phyloP scores from a whole-genome alignment of 37 sponge, comb jelly and placozoan genomes.

The Haliclona indistincta region DNA sequence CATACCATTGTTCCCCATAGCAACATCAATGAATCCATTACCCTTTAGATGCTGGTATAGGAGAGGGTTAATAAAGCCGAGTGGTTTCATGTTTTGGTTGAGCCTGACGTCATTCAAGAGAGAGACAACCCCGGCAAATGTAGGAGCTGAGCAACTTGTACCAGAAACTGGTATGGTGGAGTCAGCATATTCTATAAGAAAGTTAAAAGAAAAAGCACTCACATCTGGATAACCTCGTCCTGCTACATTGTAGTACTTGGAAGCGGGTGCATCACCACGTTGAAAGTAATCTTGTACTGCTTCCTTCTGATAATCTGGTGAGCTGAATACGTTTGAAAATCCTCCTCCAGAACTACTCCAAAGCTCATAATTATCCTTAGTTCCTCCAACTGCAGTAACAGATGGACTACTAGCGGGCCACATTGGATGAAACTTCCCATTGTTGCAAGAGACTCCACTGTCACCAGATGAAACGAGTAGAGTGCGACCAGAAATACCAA shows the following conservation, averaged over 20 bases:
- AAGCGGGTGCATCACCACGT: constrained; percentile 51
- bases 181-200: constrained; percentile 56
- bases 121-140: constrained; percentile 82
- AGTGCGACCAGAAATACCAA: constrained; percentile 84
- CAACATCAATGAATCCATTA: constrained; percentile 77
- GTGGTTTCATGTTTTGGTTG: constrained; percentile 60
- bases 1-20: constrained; percentile 24
- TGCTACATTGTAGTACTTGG: constrained; percentile 68
- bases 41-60: constrained; percentile 74
- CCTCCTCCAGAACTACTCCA: constrained; percentile 83
- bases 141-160: constrained; percentile 87
- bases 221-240: constrained; percentile 94
- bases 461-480: constrained; percentile 90
- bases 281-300: constrained; percentile 74
- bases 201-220: constrained; percentile 79
- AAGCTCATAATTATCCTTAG: constrained; percentile 18
- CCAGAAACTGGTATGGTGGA: constrained; percentile 56
- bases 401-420: constrained; percentile 89
- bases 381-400: constrained; percentile 91
- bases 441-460: constrained; percentile 55
- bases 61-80: constrained; percentile 95
- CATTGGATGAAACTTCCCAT: constrained; percentile 40
- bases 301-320: constrained; percentile 83
- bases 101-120: constrained; percentile 88
- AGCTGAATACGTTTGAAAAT: constrained; percentile 75